Evolutionary conservation across 2,113 vertebrate genomes (phyloP).

Genomic region (Gymnobelideus leadbeateri): DNA sequence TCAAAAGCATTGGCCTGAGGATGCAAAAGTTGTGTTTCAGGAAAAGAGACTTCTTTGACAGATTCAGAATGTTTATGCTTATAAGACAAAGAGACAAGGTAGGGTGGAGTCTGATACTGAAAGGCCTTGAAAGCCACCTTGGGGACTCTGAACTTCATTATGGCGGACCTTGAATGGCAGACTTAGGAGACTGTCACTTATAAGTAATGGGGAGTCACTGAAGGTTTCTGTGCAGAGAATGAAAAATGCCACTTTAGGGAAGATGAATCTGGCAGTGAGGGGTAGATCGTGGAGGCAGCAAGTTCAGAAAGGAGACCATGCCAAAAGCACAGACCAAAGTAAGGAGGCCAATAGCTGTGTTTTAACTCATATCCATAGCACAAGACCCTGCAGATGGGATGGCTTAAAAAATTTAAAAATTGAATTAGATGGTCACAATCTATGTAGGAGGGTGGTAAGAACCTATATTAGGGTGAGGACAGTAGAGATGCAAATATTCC

Average conservation of each 20-base stretch:
- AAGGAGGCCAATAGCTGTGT: neutral
- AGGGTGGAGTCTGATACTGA: neutral
- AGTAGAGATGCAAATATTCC: neutral
- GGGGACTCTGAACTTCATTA: neutral
- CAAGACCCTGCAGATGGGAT: neutral
- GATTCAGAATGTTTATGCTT: neutral
- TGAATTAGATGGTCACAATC: neutral
- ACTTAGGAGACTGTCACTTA: neutral
- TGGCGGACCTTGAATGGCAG: neutral
- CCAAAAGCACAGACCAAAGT: too few species aligned
- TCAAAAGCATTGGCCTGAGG: neutral
- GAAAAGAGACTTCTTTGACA: neutral
- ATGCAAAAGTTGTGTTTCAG: neutral
- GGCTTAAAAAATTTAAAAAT: neutral
- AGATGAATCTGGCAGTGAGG: conserved; percentile 13
- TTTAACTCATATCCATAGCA: neutral
- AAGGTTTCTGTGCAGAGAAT: neutral
- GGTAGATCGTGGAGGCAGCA: neutral
- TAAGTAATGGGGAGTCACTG: neutral
- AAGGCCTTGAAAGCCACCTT: neutral
- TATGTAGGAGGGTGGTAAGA: neutral
- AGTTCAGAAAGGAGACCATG: neutral
- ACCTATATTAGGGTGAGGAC: neutral
- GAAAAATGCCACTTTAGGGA: conserved; percentile 14
- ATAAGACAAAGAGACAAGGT: neutral